A percentile compares a stretch with the other conserved stretches of the same genome.
Evolutionary conservation across 2,888 invertebrate species (phyloP).

Genomic region (Diarsia mendica): DNA sequence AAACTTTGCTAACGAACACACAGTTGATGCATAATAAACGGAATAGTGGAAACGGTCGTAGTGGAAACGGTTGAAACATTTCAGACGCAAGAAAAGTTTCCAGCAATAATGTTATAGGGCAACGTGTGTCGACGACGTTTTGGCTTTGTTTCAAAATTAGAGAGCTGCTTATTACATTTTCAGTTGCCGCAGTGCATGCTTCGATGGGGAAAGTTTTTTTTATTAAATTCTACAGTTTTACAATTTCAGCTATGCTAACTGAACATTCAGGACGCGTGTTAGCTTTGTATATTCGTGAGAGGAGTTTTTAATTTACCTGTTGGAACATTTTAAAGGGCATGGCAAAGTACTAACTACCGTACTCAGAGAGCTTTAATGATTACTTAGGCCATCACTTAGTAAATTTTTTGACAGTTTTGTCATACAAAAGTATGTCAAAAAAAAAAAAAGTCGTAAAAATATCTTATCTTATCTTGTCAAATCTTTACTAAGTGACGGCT

Average conservation of each 20-base stretch:
- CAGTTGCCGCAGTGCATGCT: conserved; percentile 50
- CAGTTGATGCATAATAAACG: conserved; percentile 30
- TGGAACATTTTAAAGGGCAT: not conserved
- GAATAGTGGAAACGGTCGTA: conserved; percentile 21
- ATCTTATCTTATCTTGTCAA: too few species aligned
- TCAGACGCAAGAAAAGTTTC: conserved; percentile 53
- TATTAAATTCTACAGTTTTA: conserved; percentile 22
- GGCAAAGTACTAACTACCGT: not conserved
- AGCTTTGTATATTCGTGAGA: not conserved
- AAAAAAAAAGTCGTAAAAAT: too few species aligned
- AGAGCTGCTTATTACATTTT: conserved; percentile 60
- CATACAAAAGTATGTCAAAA: too few species aligned
- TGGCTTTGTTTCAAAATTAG: conserved; percentile 68
- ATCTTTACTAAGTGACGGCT: too few species aligned
- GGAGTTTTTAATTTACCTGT: not conserved
- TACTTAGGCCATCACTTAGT: too few species aligned
- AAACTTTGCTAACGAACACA: conserved; percentile 18
- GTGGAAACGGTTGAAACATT: conserved; percentile 29
- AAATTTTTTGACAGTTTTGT: too few species aligned
- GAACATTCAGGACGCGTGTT: not conserved
- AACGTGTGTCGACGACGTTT: conserved; percentile 54
- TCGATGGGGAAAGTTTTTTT: conserved; percentile 31
- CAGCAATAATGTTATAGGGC: conserved; percentile 28
- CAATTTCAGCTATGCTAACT: not conserved
- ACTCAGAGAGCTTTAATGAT: too few species aligned